Conservation (phyloP, 2,113 vertebrate genomes). For the Oreochromis tanganicae region DNA sequence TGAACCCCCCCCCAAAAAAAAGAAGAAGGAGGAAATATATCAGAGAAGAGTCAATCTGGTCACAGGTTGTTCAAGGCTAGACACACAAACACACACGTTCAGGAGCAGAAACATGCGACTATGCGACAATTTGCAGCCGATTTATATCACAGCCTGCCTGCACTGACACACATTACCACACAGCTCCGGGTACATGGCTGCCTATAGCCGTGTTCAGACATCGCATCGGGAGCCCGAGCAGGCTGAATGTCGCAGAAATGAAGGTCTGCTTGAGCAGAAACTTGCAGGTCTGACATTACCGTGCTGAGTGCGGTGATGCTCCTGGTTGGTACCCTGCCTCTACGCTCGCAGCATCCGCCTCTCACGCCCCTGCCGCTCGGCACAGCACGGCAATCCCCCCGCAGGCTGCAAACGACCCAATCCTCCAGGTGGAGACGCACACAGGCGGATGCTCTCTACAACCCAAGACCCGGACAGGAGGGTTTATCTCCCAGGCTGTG, state of each 20-base stretch:
- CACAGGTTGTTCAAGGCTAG: slow-evolving; percentile 19
- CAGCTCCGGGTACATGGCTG: not conserved
- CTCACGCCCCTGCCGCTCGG: slow-evolving; percentile 63
- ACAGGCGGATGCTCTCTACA: not conserved
- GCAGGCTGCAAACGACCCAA: not conserved
- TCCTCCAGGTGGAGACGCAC: slow-evolving; percentile 5
- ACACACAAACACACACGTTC: not conserved
- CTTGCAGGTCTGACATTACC: slow-evolving; percentile 62
- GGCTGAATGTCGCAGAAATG: slow-evolving; percentile 9
- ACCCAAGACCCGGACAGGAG: not conserved
- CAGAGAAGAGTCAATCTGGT: not conserved
- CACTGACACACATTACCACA: slow-evolving; percentile 13
- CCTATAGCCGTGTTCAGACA: not conserved
- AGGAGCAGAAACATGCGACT: slow-evolving; percentile 30
- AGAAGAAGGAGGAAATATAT: not conserved
- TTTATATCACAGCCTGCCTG: slow-evolving; percentile 11
- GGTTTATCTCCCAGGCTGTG: not conserved
- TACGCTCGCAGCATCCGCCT: slow-evolving; percentile 70
- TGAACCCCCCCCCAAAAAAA: not conserved
- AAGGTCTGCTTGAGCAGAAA: not conserved
- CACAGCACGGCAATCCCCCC: slow-evolving; percentile 7
- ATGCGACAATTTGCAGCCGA: slow-evolving; percentile 64
- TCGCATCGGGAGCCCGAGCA: not conserved
- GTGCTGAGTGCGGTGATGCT: slow-evolving; percentile 62
- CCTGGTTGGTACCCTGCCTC: slow-evolving; percentile 65